Percentiles rank a stretch among this genome's conserved stretches.
phyloP scores from a whole-genome alignment of 35 echinoderm and acorn worm genomes.

The Anneissia japonica region DNA sequence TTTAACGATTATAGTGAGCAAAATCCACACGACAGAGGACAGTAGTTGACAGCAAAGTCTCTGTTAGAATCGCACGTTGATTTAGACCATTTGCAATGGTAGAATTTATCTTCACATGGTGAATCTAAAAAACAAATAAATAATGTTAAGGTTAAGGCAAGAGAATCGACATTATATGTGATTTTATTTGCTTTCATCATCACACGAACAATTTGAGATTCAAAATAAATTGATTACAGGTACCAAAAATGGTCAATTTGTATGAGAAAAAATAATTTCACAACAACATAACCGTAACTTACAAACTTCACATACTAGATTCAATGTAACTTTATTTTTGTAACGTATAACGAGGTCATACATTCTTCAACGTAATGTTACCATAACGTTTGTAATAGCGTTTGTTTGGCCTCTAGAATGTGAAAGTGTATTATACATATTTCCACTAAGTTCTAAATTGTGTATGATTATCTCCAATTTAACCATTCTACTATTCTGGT shows the following conservation, averaged over 20 bases:
- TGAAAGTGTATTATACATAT: no score
- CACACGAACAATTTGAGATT: background rate
- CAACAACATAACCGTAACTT: background rate
- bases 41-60: conserved; percentile 79
- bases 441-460: no score
- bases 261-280: background rate
- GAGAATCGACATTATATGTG: background rate
- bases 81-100: conserved; percentile 75
- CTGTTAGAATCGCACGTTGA: conserved; percentile 51
- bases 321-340: no score
- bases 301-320: no score
- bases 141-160: background rate
- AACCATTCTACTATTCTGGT: no score
- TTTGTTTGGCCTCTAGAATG: no score
- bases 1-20: background rate
- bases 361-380: no score
- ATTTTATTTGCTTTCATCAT: background rate
- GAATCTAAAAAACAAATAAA: conserved; percentile 28
- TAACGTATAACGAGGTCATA: no score
- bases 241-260: background rate
- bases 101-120: conserved; percentile 67
- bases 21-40: conserved; percentile 60
- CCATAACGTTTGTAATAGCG: no score
- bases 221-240: background rate
- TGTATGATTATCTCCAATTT: no score